Base-by-base conservation (phyloP, 2,888 invertebrate species). In the Macaria notata region DNA sequence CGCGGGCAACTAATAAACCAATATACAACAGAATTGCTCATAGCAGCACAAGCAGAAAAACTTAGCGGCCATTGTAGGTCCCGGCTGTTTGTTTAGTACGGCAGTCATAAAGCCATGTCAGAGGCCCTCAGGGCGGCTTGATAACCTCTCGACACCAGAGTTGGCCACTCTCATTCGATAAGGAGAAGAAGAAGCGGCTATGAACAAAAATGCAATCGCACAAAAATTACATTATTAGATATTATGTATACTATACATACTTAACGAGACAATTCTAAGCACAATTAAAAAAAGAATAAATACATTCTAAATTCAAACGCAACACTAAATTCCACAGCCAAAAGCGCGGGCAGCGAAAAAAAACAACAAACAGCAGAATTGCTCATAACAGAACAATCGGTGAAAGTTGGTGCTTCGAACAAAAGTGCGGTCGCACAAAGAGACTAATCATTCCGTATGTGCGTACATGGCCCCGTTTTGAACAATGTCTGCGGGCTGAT, bases 391-490 rank as follows among this genome's bases (percentile, higher is more conserved):
- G 67, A 62, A 64, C 68, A 65, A 65, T 67, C 59, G 69, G 68
- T 76, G 75, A 76, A 67, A 67, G 65, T 67, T 67, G 65, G 58
- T 61, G 54, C 56, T 77, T 69, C 63, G 75, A 83, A 79, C 83
- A 84, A 85, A 85, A 85, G 84, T 84, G 81, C 74, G 68, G 79
- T 67, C 56, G 54, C 67, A 82, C 83, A 83, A 83, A 83, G 81
- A 79, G 75, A 73, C 83, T 85, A 90, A 91, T 90, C 89, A 88
- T 79, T 75, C 81, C 78, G 80, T 77, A 76, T 78, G 81, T 84
- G 82, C 83, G 83, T 88, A 85, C 84, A 86, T 90, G 90, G 88
- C 90, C 90, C 79, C 83, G 79, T 91, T 91, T 83, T 82, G 76
- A 78, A 86, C 88, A 90, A 84, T 90, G 90, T 90, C 88, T 87